These are phyloP conservation scores for Notospermus geniculatus DNA, from an alignment of 1,140 invertebrate genomes.

Conservation along the genomic window DNA sequence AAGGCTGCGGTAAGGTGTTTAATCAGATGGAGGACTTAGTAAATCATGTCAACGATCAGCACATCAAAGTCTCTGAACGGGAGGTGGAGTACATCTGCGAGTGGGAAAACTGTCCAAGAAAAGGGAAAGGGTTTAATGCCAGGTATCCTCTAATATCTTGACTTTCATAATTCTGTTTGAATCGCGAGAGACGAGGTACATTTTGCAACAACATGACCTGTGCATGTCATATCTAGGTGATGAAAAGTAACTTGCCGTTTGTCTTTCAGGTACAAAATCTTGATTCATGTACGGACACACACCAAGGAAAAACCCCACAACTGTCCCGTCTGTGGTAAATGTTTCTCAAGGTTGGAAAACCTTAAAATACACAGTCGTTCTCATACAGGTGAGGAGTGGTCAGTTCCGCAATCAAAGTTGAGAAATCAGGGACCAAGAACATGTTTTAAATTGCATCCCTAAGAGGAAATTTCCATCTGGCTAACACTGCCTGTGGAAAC, in stretches of 20 bases:
- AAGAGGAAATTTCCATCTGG: too few relatives aligned
- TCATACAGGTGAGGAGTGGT: constrained; percentile 76
- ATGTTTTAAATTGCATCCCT: too few relatives aligned
- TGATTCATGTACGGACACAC: constrained; percentile 84
- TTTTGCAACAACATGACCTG: too few relatives aligned
- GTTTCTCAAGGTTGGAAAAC: constrained; percentile 84
- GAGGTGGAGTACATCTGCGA: constrained; percentile 81
- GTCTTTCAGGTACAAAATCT: constrained; percentile 78
- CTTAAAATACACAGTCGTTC: constrained; percentile 85
- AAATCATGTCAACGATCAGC: constrained; percentile 72
- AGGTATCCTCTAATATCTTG: too few relatives aligned
- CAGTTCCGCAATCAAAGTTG: too few relatives aligned
- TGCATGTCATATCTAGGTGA: too few relatives aligned
- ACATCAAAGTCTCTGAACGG: constrained; percentile 68
- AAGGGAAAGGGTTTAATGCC: constrained; percentile 82
- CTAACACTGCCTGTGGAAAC: too few relatives aligned
- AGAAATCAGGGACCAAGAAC: too few relatives aligned
- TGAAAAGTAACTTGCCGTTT: too few relatives aligned
- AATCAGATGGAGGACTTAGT: constrained; percentile 69
- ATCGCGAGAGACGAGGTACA: too few relatives aligned
- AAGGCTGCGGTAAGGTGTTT: constrained; percentile 25
- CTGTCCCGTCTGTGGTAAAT: constrained; percentile 79
- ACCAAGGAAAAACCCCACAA: constrained; percentile 86
- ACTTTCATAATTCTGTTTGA: too few relatives aligned
- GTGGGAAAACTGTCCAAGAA: constrained; percentile 78